Evolutionary conservation across 2,888 invertebrate genomes (phyloP).

Genomic region (Pimpla rufipes): DNA sequence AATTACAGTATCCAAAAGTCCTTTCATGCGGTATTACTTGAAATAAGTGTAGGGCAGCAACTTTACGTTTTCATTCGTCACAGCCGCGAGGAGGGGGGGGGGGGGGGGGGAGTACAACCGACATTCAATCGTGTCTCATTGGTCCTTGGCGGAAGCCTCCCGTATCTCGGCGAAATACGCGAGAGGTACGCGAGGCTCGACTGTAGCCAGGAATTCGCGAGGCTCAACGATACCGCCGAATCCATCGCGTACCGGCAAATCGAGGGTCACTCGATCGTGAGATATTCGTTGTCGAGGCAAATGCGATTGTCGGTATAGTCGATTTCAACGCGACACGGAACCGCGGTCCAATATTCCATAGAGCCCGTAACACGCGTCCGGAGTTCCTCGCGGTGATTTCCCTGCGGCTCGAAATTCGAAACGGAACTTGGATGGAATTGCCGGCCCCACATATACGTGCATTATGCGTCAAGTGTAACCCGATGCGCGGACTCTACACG

Average conservation of each 20-base stretch:
- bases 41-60: too few relatives aligned
- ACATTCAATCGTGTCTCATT: too few relatives aligned
- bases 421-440: conserved; percentile 40
- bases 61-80: too few relatives aligned
- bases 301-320: conserved; percentile 39
- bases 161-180: too few relatives aligned
- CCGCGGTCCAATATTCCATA: conserved; percentile 7
- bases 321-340: conserved; percentile 37
- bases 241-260: conserved; percentile 5
- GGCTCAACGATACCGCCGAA: not conserved
- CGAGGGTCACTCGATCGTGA: conserved; percentile 31
- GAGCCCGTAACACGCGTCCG: not conserved
- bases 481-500: too few relatives aligned
- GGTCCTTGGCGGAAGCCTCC: too few relatives aligned
- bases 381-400: conserved; percentile 49
- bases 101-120: too few relatives aligned
- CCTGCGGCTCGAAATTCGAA: conserved; percentile 54
- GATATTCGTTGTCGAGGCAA: conserved; percentile 25
- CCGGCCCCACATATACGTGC: not conserved
- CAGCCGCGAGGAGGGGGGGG: too few relatives aligned
- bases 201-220: not conserved
- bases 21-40: too few relatives aligned
- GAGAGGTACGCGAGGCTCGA: too few relatives aligned
- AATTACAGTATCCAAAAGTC: too few relatives aligned
- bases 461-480: not conserved